Conservation (phyloP, 2,797 vertebrate species). For the Lithobates pipiens region DNA sequence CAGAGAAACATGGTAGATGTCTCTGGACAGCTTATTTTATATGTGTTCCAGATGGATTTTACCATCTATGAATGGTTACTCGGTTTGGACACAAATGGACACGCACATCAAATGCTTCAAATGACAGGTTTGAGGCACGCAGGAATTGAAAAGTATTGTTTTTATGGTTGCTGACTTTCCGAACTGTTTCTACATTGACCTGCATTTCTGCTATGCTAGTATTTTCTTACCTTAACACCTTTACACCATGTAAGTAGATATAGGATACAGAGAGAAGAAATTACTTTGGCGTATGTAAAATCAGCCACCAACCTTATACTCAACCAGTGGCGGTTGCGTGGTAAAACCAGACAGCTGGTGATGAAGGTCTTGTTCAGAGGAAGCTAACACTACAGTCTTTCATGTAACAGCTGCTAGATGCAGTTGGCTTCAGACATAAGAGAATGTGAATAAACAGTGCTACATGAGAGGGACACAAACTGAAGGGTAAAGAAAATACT, state of each 20-base stretch:
- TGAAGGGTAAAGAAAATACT: not conserved
- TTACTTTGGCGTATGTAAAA: not conserved
- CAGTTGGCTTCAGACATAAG: slow-evolving; percentile 6
- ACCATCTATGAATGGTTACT: too few species aligned
- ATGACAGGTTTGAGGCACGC: not conserved
- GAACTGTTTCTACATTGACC: not conserved
- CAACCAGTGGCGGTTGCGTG: not conserved
- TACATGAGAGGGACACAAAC: not conserved
- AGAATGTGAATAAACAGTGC: not conserved
- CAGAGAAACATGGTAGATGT: too few species aligned
- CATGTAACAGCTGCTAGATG: not conserved
- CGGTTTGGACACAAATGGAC: not conserved
- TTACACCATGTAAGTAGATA: not conserved
- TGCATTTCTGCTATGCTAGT: not conserved
- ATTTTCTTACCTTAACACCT: not conserved
- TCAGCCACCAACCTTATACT: not conserved
- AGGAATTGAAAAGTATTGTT: not conserved
- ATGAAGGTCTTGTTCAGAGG: not conserved
- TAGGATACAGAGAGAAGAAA: not conserved
- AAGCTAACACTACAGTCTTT: not conserved
- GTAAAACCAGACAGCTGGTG: not conserved
- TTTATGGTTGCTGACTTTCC: not conserved
- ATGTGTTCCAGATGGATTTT: too few species aligned
- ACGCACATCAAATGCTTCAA: not conserved
- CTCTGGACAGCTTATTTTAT: too few species aligned